A percentile compares a stretch with the other conserved stretches of the same genome.
phyloP scores from a whole-genome alignment of 2,113 vertebrate species.

The Mungos mungo region DNA sequence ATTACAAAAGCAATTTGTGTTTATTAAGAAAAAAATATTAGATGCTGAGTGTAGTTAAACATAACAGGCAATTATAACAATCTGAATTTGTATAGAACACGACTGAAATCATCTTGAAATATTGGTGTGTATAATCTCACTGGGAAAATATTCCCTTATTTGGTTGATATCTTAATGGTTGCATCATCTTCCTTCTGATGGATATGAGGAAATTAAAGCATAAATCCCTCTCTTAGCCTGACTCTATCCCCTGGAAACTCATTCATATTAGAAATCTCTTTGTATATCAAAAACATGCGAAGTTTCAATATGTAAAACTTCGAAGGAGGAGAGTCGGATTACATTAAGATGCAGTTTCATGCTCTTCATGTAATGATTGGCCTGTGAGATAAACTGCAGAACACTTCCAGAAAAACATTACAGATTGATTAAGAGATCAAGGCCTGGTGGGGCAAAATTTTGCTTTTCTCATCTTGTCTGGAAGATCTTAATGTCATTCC shows the following conservation, averaged over 20 bases:
- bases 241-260: neutral
- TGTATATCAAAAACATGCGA: neutral
- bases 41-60: neutral
- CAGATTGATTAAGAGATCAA: neutral
- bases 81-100: neutral
- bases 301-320: neutral
- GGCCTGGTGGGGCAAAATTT: neutral
- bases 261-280: neutral
- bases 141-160: neutral
- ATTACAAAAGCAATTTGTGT: neutral
- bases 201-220: neutral
- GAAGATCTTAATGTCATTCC: neutral
- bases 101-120: neutral
- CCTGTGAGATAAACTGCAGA: neutral
- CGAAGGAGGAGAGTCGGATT: neutral
- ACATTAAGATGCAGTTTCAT: neutral
- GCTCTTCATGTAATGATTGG: neutral
- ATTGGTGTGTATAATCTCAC: neutral
- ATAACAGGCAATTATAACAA: neutral
- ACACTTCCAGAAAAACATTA: neutral
- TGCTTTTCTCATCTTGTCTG: neutral
- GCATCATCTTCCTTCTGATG: neutral
- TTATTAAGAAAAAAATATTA: neutral
- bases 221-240: neutral
- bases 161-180: neutral